Evolutionary conservation across 2,888 invertebrate species (phyloP), one percentile per base, ranked within the genome.

Genomic region (Seira ritae): DNA sequence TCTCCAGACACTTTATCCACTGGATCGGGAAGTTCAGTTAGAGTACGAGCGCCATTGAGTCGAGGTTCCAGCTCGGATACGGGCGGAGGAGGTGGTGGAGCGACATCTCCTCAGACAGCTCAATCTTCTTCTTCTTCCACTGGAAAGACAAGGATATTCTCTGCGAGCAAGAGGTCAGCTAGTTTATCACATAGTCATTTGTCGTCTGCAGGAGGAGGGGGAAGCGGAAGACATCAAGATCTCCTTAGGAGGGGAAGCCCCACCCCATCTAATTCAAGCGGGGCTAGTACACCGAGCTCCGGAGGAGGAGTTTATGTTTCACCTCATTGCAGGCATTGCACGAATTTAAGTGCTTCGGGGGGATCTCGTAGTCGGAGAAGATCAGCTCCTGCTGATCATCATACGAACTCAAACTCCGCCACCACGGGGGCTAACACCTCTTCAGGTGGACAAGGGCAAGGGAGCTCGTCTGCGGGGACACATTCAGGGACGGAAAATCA

Each of bases 81-180:
- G 8, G 31, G 31, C 2, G 31, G 31, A 31, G 31, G 31, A 31
- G 31, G 31, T 4, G 31, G 31, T 31, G 31, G 31, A 72, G 79
- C 72, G 20, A 68, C 80, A 37, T 73, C 80, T 62, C 69, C 73
- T 6, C 72, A 66, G 66, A 60, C 80, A 24, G 60, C 31, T 2
- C 3, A 8, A 31, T 31, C 31, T 4, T 50, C 74, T 1, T 65
- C 68, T 37, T 31, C 31, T 4, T 50, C 74, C 10, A 68, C 68
- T 37, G 66, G 75, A 8, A 83, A 86, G 69, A 86, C 87, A 46
- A 81, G 87, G 12, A 85, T 87, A 60, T 87, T 87, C 70, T 86
- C 87, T 4, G 70, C 87, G 22, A 84, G 79, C 15, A 87, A 87
- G 82, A 76, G 87, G 60, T 85, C 86, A 17, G 81, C 82, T 0